These are phyloP conservation scores for Serranochromis macrocephalus DNA, from an alignment of 2,113 vertebrate genomes.

Conservation along the genomic window DNA sequence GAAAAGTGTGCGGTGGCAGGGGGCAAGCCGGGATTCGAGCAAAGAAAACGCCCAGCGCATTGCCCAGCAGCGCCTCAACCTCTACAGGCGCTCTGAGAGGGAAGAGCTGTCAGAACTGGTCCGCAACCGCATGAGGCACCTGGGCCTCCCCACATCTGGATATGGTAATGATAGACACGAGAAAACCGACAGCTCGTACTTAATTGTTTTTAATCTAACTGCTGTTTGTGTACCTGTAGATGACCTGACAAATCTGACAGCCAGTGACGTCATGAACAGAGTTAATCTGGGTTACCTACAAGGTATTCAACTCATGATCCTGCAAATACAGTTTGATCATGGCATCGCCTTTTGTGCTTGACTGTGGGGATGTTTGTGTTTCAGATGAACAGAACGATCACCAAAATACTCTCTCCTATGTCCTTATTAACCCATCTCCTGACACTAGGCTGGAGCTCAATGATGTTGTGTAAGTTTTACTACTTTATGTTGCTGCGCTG, in stretches of 20 bases:
- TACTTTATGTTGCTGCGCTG: not conserved
- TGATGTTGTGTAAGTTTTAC: conserved; percentile 85
- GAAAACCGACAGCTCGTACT: not conserved
- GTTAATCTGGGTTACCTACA: conserved; percentile 97
- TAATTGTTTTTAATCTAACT: not conserved
- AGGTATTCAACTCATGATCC: conserved; percentile 70
- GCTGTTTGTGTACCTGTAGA: conserved; percentile 63
- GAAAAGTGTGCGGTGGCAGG: conserved; percentile 75
- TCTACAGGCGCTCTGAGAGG: conserved; percentile 85
- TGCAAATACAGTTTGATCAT: not conserved
- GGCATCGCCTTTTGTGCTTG: not conserved
- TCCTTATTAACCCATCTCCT: conserved; percentile 91
- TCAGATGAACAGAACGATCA: conserved; percentile 95
- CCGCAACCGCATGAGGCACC: conserved; percentile 91
- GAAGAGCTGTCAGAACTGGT: conserved; percentile 90
- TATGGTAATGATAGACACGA: conserved; percentile 73
- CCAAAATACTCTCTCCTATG: conserved; percentile 91
- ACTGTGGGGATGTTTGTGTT: conserved; percentile 30
- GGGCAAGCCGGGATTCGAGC: conserved; percentile 53
- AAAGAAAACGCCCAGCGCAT: conserved; percentile 77
- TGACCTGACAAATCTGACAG: conserved; percentile 92
- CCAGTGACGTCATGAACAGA: conserved; percentile 97
- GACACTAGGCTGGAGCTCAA: conserved; percentile 90
- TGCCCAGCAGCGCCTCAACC: conserved; percentile 81
- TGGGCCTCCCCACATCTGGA: conserved; percentile 86